A percentile compares a stretch with the other conserved stretches of the same genome.
These are phyloP conservation scores for Caenorhabditis afra DNA, from an alignment of 2,888 invertebrate genomes.

Conservation along the genomic window DNA sequence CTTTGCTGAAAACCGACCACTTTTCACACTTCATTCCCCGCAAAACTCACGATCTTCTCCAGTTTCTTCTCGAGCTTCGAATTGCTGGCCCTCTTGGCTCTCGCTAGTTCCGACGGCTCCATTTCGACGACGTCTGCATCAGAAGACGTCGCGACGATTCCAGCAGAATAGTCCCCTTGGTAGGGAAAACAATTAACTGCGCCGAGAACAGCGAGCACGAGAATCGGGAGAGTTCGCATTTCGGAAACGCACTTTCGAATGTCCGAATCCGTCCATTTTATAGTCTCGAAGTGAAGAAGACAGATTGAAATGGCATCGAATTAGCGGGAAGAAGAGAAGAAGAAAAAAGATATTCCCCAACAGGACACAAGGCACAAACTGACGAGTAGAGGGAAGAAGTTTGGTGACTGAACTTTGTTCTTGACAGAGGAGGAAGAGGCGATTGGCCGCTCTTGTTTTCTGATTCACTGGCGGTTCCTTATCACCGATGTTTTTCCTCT, in stretches of 20 bases:
- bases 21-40: too few relatives aligned
- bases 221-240: slow-evolving; percentile 35
- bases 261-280: neutral
- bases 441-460: too few relatives aligned
- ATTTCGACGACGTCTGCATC: neutral
- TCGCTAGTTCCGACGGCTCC: slow-evolving; percentile 4
- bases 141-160: too few relatives aligned
- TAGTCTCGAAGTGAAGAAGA: neutral
- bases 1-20: too few relatives aligned
- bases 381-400: neutral
- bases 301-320: neutral
- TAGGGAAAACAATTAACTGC: slow-evolving; percentile 20
- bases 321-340: neutral
- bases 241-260: too few relatives aligned
- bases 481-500: too few relatives aligned
- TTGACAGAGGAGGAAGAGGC: too few relatives aligned
- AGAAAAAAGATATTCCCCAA: neutral
- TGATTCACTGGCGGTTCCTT: too few relatives aligned
- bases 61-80: slow-evolving; percentile 25
- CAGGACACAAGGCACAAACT: slow-evolving; percentile 9
- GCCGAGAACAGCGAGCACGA: slow-evolving; percentile 1
- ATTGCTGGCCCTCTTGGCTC: slow-evolving; percentile 33
- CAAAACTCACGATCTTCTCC: slow-evolving; percentile 37
- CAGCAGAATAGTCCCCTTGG: slow-evolving; percentile 8
- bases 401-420: too few relatives aligned